These are phyloP conservation scores for Oreochromis grahami DNA, from an alignment of 2,797 vertebrate species.

Conservation along the genomic window DNA sequence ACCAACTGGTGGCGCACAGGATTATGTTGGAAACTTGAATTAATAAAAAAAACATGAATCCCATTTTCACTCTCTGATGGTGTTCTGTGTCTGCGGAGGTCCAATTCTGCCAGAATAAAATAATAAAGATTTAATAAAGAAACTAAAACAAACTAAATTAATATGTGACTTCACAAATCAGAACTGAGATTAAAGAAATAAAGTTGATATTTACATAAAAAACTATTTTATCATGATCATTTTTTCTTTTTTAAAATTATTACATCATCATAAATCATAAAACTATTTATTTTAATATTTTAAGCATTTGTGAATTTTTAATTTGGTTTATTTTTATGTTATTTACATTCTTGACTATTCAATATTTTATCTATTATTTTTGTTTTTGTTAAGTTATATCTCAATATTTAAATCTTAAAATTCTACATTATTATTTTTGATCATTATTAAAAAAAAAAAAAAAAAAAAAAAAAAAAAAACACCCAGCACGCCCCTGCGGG, in stretches of 20 bases:
- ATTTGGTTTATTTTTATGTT: background rate
- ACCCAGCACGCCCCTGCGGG: no score
- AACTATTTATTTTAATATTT: no score
- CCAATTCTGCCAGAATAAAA: background rate
- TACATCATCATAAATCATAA: no score
- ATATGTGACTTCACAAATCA: background rate
- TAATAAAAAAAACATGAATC: background rate
- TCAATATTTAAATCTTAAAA: background rate
- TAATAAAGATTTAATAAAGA: background rate
- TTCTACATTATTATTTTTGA: background rate
- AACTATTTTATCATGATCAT: background rate
- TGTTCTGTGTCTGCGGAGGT: background rate
- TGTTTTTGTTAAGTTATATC: background rate
- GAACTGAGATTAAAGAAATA: background rate
- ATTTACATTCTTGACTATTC: background rate
- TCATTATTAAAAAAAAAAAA: background rate
- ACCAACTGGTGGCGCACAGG: background rate
- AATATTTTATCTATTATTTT: background rate
- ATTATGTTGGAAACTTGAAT: background rate
- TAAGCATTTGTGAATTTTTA: no score
- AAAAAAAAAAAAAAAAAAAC: no score
- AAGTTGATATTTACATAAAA: background rate
- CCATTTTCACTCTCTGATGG: background rate
- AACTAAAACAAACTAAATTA: accelerated
- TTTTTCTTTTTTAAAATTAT: no score